Evolutionary conservation across 1,140 invertebrate genomes (phyloP).

Genomic region (Brachionus angularis): DNA sequence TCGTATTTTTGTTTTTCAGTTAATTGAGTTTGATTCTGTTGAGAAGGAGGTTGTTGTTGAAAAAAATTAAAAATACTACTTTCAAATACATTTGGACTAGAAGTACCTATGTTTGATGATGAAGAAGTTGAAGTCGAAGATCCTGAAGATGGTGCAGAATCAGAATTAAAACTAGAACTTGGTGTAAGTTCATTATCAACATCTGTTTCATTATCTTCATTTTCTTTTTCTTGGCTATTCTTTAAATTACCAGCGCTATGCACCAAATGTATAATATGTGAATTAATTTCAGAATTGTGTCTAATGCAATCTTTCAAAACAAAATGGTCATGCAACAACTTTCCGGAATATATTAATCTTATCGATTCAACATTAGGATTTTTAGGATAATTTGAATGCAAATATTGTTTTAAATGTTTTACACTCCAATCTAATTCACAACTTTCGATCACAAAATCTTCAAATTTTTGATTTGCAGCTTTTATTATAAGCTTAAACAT

Average conservation of each 20-base stretch:
- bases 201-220: conserved; percentile 16
- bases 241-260: neutral
- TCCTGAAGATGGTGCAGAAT: no score
- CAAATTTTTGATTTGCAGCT: conserved; percentile 36
- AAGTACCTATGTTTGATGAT: neutral
- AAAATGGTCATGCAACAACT: conserved; percentile 27
- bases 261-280: conserved; percentile 12
- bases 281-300: neutral
- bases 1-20: conserved; percentile 15
- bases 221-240: neutral
- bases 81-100: no score
- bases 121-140: neutral
- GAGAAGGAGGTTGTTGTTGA: neutral
- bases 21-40: neutral
- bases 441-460: conserved; percentile 1
- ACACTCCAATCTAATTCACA: conserved; percentile 23
- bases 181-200: conserved; percentile 23
- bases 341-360: conserved; percentile 26
- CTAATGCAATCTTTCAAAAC: conserved; percentile 15
- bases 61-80: neutral
- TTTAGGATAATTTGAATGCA: conserved; percentile 30
- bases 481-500: neutral
- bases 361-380: neutral
- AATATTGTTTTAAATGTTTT: conserved; percentile 21
- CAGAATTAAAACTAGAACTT: conserved; percentile 8